Evolutionary conservation across 2,113 vertebrate species (phyloP).

Genomic region (Columbina picui): DNA sequence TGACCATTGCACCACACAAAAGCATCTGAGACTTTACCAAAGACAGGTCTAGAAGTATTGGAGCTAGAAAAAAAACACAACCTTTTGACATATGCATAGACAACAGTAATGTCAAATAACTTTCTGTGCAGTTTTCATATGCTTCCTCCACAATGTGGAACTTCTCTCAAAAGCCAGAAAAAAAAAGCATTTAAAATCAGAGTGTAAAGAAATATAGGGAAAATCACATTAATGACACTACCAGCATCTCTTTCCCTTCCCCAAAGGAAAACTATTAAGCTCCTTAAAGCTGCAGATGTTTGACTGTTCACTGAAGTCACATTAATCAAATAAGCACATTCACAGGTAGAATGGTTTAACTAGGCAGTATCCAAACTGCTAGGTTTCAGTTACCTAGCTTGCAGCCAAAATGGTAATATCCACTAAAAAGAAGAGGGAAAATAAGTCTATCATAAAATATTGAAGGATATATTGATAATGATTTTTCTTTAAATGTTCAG

Average conservation of each 20-base stretch:
- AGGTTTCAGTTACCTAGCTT: background rate
- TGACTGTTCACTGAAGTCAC: background rate
- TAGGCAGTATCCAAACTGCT: background rate
- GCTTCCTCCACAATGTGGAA: background rate
- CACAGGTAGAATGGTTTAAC: background rate
- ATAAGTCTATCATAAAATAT: background rate
- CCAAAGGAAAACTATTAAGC: background rate
- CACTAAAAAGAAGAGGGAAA: background rate
- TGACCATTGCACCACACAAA: conserved; percentile 74
- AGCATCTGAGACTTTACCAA: conserved; percentile 24
- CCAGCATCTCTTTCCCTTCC: background rate
- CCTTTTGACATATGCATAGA: background rate
- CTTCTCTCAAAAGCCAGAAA: background rate
- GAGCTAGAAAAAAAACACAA: background rate
- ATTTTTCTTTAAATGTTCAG: background rate
- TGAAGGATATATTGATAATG: background rate
- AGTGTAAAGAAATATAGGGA: background rate
- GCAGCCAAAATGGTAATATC: background rate
- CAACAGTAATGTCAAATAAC: background rate
- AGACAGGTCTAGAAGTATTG: background rate
- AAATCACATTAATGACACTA: background rate
- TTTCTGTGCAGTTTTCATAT: background rate
- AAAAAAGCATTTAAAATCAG: background rate
- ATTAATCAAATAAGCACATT: background rate
- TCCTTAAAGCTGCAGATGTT: conserved; percentile 5